Evolutionary conservation across 2,888 invertebrate genomes (phyloP).

Genomic region (Baronia brevicornis): DNA sequence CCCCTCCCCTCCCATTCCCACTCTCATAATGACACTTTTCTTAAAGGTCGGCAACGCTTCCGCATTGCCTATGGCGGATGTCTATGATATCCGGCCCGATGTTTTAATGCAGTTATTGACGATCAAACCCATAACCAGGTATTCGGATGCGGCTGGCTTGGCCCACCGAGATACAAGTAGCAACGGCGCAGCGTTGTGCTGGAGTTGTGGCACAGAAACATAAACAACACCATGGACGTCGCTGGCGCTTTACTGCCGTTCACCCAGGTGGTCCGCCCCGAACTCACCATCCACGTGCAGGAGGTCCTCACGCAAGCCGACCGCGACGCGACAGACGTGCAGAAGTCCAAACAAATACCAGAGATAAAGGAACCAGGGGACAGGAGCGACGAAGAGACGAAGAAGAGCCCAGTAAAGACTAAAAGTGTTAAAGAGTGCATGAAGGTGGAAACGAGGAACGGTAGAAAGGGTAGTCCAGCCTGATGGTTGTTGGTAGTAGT

Average conservation of each 20-base stretch:
- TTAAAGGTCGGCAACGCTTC: too few species aligned
- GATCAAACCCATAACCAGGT: slow-evolving; percentile 53
- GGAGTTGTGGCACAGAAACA: slow-evolving; percentile 72
- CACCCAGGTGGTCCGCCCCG: slow-evolving; percentile 62
- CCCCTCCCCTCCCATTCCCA: too few species aligned
- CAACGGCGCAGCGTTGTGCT: slow-evolving; percentile 76
- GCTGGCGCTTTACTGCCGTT: slow-evolving; percentile 66
- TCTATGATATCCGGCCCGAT: too few species aligned
- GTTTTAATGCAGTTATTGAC: too few species aligned
- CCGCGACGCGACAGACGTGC: slow-evolving; percentile 27
- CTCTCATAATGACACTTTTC: too few species aligned
- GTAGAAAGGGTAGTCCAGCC: slow-evolving; percentile 34
- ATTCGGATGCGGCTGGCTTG: slow-evolving; percentile 82
- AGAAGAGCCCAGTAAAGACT: slow-evolving; percentile 22
- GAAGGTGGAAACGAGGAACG: slow-evolving; percentile 28
- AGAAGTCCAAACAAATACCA: slow-evolving; percentile 41
- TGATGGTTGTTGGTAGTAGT: slow-evolving; percentile 67
- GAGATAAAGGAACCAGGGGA: slow-evolving; percentile 53
- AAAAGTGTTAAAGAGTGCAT: slow-evolving; percentile 25
- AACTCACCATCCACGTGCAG: slow-evolving; percentile 62
- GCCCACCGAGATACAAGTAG: slow-evolving; percentile 79
- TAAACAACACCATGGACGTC: slow-evolving; percentile 73
- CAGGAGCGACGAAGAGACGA: slow-evolving; percentile 24
- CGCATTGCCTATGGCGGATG: too few species aligned
- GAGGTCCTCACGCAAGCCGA: slow-evolving; percentile 61